These are phyloP conservation scores for Thera britannica DNA, from an alignment of 2,888 invertebrate species.

Conservation along the genomic window DNA sequence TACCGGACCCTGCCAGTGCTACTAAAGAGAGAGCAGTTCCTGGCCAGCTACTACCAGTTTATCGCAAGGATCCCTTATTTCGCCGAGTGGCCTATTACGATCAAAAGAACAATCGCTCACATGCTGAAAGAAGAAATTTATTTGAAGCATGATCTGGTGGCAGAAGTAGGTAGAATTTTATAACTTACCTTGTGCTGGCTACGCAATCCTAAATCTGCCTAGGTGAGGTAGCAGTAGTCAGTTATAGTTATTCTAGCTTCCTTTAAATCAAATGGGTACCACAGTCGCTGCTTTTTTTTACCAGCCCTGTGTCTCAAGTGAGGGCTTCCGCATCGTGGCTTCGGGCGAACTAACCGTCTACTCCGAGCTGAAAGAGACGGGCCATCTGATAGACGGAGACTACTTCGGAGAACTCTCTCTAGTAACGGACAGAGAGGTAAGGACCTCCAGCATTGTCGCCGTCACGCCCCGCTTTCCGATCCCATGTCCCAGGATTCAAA, in stretches of 20 bases:
- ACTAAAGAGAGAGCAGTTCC: constrained; percentile 45
- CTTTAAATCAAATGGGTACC: background rate
- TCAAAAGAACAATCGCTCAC: constrained; percentile 42
- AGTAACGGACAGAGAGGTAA: constrained; percentile 50
- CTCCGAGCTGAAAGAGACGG: constrained; percentile 42
- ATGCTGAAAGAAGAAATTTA: constrained; percentile 47
- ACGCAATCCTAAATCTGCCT: too few species aligned
- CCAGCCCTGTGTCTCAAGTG: constrained; percentile 47
- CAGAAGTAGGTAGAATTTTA: constrained; percentile 44
- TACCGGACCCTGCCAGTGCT: constrained; percentile 40
- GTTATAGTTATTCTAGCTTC: too few species aligned
- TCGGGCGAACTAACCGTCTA: constrained; percentile 49
- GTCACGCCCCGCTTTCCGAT: constrained; percentile 28
- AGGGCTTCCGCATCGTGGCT: constrained; percentile 43
- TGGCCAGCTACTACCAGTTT: constrained; percentile 35
- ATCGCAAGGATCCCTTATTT: constrained; percentile 50
- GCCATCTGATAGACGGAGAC: constrained; percentile 54
- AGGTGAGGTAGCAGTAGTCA: too few species aligned
- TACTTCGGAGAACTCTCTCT: constrained; percentile 53
- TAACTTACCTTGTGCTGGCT: background rate
- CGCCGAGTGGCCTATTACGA: constrained; percentile 46
- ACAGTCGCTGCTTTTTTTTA: background rate
- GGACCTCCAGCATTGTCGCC: constrained; percentile 45
- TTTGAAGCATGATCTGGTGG: constrained; percentile 44
- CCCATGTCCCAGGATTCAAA: too few species aligned